These are phyloP conservation scores for Tipula lateralis DNA, from an alignment of 2,888 invertebrate species.

Conservation along the genomic window DNA sequence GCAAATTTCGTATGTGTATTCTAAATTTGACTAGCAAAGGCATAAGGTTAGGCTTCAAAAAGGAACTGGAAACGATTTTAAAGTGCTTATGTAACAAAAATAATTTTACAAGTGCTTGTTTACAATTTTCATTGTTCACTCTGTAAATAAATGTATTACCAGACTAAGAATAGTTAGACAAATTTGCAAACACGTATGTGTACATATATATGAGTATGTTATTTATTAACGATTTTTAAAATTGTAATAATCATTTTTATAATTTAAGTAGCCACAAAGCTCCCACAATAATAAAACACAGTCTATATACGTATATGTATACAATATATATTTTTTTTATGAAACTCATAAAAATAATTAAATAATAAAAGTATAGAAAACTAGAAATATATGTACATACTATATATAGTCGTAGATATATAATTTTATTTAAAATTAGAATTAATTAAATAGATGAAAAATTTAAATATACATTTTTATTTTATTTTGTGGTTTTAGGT, in stretches of 20 bases:
- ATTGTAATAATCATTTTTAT: background rate
- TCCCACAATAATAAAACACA: conserved; percentile 19
- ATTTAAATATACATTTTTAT: background rate
- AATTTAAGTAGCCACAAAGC: background rate
- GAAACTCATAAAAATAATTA: background rate
- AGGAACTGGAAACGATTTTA: too few relatives aligned
- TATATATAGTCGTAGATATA: background rate
- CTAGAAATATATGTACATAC: background rate
- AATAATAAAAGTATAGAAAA: background rate
- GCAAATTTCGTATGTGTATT: too few relatives aligned
- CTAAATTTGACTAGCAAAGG: too few relatives aligned
- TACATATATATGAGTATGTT: too few relatives aligned
- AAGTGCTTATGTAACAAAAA: too few relatives aligned
- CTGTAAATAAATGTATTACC: too few relatives aligned
- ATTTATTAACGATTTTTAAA: background rate
- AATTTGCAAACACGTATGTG: background rate
- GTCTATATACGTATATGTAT: background rate
- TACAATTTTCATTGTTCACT: too few relatives aligned
- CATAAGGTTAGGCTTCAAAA: too few relatives aligned
- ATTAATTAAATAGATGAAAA: conserved; percentile 19
- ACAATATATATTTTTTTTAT: background rate
- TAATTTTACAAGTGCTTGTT: too few relatives aligned
- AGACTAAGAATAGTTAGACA: background rate
- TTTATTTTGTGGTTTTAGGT: conserved; percentile 3
- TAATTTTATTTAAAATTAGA: background rate